Percentiles rank a stretch among this genome's conserved stretches.
Conservation (phyloP, 2,113 vertebrate species). For the Vanacampus margaritifer region DNA sequence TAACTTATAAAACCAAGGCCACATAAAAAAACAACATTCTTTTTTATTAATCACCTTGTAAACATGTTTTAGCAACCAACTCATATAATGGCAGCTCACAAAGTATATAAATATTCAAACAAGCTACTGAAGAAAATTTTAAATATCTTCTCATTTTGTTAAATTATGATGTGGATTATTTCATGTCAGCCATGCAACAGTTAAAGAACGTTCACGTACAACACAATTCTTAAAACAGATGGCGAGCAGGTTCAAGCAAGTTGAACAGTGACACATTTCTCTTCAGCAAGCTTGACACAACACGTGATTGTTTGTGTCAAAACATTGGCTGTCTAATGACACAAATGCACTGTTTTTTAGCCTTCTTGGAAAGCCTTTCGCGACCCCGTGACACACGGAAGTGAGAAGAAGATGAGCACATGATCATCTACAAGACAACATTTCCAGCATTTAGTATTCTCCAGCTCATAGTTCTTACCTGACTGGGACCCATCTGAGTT, state of each 20-base stretch:
- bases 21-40: no score
- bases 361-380: background rate
- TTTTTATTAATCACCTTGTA: no score
- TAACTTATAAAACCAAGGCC: no score
- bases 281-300: constrained; percentile 10
- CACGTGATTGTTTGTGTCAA: constrained; percentile 26
- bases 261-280: background rate
- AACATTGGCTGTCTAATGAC: background rate
- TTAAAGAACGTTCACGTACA: no score
- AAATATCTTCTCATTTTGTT: no score
- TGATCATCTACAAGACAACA: background rate
- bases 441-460: background rate
- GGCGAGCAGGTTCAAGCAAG: constrained; percentile 25
- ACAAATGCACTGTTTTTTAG: background rate
- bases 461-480: constrained; percentile 31
- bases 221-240: background rate
- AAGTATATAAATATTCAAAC: no score
- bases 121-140: no score
- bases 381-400: background rate
- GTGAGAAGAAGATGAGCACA: background rate
- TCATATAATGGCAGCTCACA: no score
- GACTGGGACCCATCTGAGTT: constrained; percentile 16
- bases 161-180: no score
- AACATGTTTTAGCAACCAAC: no score
- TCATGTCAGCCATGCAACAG: no score